A percentile compares a stretch with the other conserved stretches of the same genome.
phyloP scores from a whole-genome alignment of 2,113 vertebrate species.

The Galeopterus variegatus region DNA sequence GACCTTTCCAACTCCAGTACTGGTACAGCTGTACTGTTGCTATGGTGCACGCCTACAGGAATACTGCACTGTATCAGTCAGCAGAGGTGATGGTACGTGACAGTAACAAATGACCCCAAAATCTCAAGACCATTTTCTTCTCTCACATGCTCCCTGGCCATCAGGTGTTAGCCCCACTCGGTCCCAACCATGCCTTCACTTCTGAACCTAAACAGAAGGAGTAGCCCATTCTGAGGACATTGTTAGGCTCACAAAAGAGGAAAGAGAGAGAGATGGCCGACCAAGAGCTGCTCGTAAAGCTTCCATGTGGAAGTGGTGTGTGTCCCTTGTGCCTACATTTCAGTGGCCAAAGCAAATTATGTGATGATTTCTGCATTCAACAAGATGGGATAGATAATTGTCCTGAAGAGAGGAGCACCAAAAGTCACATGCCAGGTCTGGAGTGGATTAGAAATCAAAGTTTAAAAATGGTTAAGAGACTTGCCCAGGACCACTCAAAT shows the following conservation, averaged over 20 bases:
- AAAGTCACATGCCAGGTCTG: not conserved
- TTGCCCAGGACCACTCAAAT: not conserved
- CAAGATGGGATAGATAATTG: fast-evolving
- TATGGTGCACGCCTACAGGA: no score
- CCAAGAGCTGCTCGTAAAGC: not conserved
- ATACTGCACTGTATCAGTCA: not conserved
- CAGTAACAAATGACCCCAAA: not conserved
- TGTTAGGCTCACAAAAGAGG: not conserved
- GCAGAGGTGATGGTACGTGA: no score
- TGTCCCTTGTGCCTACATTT: not conserved
- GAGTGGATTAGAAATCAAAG: not conserved
- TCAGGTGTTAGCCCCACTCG: not conserved
- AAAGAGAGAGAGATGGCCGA: not conserved
- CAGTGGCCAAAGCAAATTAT: not conserved
- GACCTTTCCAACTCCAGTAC: not conserved
- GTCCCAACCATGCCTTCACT: not conserved
- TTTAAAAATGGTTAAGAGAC: not conserved
- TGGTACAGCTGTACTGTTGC: no score
- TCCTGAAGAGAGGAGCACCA: not conserved
- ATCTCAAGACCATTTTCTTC: not conserved
- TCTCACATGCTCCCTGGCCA: fast-evolving
- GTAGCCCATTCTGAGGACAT: no score
- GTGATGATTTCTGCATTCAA: not conserved
- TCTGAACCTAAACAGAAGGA: not conserved
- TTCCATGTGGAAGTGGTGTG: not conserved